phyloP scores from a whole-genome alignment of 2,113 vertebrate species.

The Sceloporus tristichus region DNA sequence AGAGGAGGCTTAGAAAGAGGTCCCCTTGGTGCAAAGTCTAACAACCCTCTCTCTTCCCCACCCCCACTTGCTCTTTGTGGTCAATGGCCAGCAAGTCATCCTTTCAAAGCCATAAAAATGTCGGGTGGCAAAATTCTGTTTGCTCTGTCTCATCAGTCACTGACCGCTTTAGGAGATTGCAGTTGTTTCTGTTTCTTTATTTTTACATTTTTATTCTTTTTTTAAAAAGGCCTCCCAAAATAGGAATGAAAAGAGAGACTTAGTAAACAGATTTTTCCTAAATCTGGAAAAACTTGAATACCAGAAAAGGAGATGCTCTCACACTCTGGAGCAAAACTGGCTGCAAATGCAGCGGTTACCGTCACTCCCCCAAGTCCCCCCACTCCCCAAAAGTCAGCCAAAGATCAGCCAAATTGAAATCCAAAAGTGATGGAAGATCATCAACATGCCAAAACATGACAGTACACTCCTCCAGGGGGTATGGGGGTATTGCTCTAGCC shows the following conservation, averaged over 20 bases:
- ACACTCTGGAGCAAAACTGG: not conserved
- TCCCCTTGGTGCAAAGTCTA: constrained; percentile 26
- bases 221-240: not conserved
- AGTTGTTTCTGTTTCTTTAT: not conserved
- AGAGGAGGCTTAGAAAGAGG: constrained; percentile 40
- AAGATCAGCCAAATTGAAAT: too few species aligned
- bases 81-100: constrained; percentile 27
- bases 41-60: constrained; percentile 29
- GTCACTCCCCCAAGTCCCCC: too few species aligned
- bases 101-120: constrained; percentile 8
- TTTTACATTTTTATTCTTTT: too few species aligned
- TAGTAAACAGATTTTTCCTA: not conserved
- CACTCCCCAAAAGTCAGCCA: too few species aligned
- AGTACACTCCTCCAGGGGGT: too few species aligned
- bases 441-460: too few species aligned
- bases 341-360: too few species aligned
- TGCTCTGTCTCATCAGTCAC: constrained; percentile 15
- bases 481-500: too few species aligned
- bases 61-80: constrained; percentile 17
- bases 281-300: not conserved
- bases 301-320: not conserved
- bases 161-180: not conserved
- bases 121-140: not conserved
- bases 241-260: not conserved
- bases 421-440: too few species aligned